Evolutionary conservation across 2,888 invertebrate genomes (phyloP), one percentile per base, ranked within the genome.

Genomic region (Drosophila imparisetae): DNA sequence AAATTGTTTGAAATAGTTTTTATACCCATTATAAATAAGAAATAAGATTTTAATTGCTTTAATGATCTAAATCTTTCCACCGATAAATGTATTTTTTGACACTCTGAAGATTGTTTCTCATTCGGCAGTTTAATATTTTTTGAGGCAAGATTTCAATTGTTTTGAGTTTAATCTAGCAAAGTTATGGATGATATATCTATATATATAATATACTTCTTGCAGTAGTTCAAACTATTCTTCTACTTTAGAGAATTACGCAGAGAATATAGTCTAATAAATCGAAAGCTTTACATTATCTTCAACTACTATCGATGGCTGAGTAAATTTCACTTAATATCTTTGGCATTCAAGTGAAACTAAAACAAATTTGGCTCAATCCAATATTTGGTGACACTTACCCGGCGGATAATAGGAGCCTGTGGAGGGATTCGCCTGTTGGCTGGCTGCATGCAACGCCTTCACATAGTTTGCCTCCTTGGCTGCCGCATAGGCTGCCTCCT

Each of bases 381-480:
- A 24, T 8, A 0, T 45, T 45, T 50, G 50, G 10, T 29, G 50
- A 29, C 27, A 15, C 77, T 86, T 36, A 83, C 83, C 83, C 66
- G 87, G 69, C 2, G 83, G 74, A 67, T 96, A 94, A 90, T 95
- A 96, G 53, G 90, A 89, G 45, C 84, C 92, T 5, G 92, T 81
- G 8, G 89, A 69, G 8, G 68, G 66, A 30, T 72, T 82, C 8
- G 86, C 83, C 72, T 84, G 83, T 36, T 84, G 83, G 66, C 90
- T 84, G 66, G 93, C 92, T 13, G 92, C 92, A 60, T 93, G 93
- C 67, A 93, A 76, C 24, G 92, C 92, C 78, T 93, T 92, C 55
- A 92, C 92, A 54, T 92, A 93, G 75, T 81, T 92, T 24, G 92
- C 92, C 75, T 93, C 93, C 71, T 93, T 93, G 72, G 92, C 92